phyloP scores from a whole-genome alignment of 2,797 vertebrate genomes.

The Sebastes hubbsi region DNA sequence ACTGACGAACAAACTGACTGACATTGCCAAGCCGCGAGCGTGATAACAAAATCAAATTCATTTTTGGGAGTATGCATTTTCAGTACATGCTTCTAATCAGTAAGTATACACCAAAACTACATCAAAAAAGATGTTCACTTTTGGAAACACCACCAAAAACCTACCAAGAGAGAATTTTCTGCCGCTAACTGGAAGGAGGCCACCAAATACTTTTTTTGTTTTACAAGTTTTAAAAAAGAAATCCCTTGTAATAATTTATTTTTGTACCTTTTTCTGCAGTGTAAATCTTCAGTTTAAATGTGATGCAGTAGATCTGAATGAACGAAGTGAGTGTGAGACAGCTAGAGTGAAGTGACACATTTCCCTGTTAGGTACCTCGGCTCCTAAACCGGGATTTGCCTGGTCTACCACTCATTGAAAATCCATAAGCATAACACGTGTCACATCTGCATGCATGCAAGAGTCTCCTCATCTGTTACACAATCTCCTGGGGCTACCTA shows the following conservation, averaged over 20 bases:
- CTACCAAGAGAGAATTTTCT: not conserved
- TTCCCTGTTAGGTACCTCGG: not conserved
- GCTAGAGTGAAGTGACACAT: constrained; percentile 1
- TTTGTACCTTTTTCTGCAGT: not conserved
- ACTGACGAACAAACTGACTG: not conserved
- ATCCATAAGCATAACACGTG: constrained; percentile 46
- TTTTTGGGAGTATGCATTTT: not conserved
- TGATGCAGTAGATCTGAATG: not conserved
- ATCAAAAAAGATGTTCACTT: not conserved
- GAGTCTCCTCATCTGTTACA: constrained; percentile 62
- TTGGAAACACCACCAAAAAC: not conserved
- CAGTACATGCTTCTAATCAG: not conserved
- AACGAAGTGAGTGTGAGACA: not conserved
- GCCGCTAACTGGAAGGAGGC: not conserved
- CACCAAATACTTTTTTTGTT: not conserved
- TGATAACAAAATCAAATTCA: not conserved
- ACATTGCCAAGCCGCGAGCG: not conserved
- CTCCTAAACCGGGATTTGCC: constrained; percentile 27
- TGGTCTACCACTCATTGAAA: constrained; percentile 47
- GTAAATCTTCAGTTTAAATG: not conserved
- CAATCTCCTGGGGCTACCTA: constrained; percentile 53
- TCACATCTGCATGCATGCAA: constrained; percentile 66
- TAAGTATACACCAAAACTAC: not conserved
- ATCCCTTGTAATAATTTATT: not conserved
- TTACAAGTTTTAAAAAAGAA: not conserved